Base-by-base conservation (phyloP, 2,888 invertebrate species). In the Amiota communis region DNA sequence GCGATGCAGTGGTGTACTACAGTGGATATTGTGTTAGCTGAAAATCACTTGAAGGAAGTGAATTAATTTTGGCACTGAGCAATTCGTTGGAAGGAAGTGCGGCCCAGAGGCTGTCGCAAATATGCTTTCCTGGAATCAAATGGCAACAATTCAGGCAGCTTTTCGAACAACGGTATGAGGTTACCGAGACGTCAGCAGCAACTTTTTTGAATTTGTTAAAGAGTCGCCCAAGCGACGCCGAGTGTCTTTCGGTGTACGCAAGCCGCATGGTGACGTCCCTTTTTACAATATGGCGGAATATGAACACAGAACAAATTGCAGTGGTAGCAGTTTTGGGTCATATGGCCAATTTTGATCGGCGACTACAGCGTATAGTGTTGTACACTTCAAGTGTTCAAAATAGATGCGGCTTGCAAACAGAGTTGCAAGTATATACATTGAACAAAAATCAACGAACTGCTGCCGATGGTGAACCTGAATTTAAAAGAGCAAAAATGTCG, bases 271-370 rank as follows among this genome's bases (percentile, higher is more conserved):
- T 74, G 53, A 71, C 72, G 69, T 65, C 59, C 47, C 72, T 65
- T n/a, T 67, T 70, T 49, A 73, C 11, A 11, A 77, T 72, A 77
- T 74, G 69, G 75, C 72, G 74, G 57, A 65, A 74, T 0, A 75
- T 74, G 74, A 36, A 72, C 9, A 49, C 72, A 53, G 70, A 72
- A 67, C 46, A 75, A 11, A 74, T 76, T 70, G 67, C 70, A 15
- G 74, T 70, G 65, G 70, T 61, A 49, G 71, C 65, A 20, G 59
- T 49, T n/a, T n/a, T n/a, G n/a, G n/a, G n/a, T n/a, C n/a, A n/a
- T n/a, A n/a, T n/a, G n/a, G n/a, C n/a, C n/a, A n/a, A n/a, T n/a
- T n/a, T n/a, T n/a, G n/a, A n/a, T n/a, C n/a, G n/a, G n/a, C n/a
- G n/a, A n/a, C n/a, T n/a, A n/a, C n/a, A n/a, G n/a, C n/a, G n/a